A percentile compares a stretch with the other conserved stretches of the same genome.
Conservation (phyloP, 2,113 vertebrate species). For the Gymnobelideus leadbeateri region DNA sequence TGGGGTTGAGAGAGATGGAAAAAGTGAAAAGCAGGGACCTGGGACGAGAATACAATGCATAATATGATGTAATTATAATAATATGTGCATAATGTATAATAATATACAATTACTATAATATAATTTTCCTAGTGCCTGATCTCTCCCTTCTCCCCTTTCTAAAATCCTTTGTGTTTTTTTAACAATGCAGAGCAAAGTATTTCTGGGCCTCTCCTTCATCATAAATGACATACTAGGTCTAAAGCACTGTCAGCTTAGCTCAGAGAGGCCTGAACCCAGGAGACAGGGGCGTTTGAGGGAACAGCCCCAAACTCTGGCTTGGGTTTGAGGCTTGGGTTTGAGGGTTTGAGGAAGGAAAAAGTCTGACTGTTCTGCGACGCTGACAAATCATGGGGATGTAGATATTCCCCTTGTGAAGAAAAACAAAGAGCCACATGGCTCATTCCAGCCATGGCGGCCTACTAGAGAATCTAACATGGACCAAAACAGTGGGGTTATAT, state of each 20-base stretch:
- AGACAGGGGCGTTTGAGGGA: neutral
- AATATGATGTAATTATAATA: neutral
- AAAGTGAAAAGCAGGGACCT: neutral
- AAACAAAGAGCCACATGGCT: neutral
- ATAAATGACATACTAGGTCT: neutral
- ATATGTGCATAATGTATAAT: neutral
- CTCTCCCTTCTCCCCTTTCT: neutral
- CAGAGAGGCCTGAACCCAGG: neutral
- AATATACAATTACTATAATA: neutral
- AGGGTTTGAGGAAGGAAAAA: neutral
- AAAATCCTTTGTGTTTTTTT: neutral
- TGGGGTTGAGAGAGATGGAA: neutral
- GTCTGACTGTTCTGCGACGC: neutral
- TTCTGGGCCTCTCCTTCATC: neutral
- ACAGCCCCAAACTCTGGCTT: neutral
- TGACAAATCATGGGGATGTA: neutral
- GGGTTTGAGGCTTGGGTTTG: too few species aligned
- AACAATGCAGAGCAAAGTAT: neutral
- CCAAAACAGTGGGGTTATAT: neutral
- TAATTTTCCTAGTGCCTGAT: neutral
- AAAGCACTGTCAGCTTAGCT: neutral
- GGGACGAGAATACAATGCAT: neutral
- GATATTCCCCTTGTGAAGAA: neutral
- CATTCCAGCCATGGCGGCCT: neutral
- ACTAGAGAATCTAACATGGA: neutral